Conservation (phyloP, 2,113 vertebrate genomes). For the Bettongia penicillata region DNA sequence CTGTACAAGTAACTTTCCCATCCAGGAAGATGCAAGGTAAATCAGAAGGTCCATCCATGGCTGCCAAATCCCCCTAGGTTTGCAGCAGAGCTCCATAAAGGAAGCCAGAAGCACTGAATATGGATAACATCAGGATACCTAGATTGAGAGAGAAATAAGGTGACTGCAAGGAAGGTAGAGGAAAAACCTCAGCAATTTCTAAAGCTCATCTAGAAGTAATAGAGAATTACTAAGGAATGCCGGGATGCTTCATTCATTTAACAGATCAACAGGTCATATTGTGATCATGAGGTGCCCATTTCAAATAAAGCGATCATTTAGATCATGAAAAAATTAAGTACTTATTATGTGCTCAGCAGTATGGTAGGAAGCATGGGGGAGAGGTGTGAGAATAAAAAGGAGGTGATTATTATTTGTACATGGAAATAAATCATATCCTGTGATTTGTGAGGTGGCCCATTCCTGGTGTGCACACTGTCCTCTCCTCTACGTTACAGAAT, state of each 20-base stretch:
- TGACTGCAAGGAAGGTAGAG: background rate
- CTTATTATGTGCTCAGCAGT: background rate
- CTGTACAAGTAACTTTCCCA: background rate
- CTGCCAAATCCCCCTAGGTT: background rate
- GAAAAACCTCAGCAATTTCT: background rate
- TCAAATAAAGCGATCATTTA: background rate
- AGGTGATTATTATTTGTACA: background rate
- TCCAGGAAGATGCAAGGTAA: background rate
- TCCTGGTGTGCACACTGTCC: background rate
- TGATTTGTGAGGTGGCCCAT: background rate
- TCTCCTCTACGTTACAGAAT: background rate
- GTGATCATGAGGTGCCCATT: background rate
- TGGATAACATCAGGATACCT: background rate
- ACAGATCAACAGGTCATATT: background rate
- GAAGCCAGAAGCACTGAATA: background rate
- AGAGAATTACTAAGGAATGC: background rate
- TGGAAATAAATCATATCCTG: background rate
- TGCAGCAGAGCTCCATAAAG: background rate
- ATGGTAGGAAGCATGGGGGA: background rate
- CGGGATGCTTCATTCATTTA: background rate
- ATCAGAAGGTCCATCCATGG: background rate
- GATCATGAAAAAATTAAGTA: background rate
- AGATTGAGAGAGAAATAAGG: background rate
- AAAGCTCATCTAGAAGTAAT: background rate
- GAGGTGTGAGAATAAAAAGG: background rate